Conservation (phyloP, 2,113 vertebrate genomes). For the Pomatorhinus ruficollis region DNA sequence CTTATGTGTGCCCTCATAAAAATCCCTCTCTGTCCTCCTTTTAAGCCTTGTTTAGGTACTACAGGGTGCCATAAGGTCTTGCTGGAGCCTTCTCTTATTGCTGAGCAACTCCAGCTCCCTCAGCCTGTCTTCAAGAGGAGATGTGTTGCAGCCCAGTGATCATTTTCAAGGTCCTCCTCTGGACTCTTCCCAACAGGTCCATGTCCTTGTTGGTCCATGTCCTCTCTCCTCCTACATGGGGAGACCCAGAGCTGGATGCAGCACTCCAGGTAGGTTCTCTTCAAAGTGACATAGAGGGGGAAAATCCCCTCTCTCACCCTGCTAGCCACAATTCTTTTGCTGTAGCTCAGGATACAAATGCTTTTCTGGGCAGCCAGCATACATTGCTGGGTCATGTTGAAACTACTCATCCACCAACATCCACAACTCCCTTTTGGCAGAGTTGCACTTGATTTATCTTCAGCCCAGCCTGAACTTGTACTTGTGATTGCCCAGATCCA, state of each 20-base stretch:
- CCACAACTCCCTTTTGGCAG: no score
- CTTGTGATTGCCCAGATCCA: no score
- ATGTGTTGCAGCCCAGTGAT: accelerated
- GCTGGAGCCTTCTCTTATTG: not conserved
- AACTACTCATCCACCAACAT: not conserved
- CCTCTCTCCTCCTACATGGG: not conserved
- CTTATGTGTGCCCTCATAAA: not conserved
- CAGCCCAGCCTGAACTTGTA: not conserved
- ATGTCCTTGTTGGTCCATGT: not conserved
- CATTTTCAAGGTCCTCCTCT: not conserved
- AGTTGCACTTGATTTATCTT: not conserved
- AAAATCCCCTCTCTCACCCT: not conserved
- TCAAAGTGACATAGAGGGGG: no score
- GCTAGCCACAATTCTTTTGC: not conserved
- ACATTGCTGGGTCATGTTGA: not conserved
- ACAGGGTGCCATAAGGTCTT: not conserved
- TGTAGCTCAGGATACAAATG: not conserved
- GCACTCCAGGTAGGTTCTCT: no score
- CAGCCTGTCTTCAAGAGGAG: not conserved
- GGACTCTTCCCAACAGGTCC: not conserved
- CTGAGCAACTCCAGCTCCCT: not conserved
- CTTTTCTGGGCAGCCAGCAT: not conserved
- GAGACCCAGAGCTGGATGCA: not conserved
- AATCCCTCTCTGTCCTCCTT: not conserved
- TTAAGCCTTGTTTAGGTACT: not conserved